Evolutionary conservation across 2,888 invertebrate species (phyloP), one percentile per base, ranked within the genome.

Genomic region (Polydrusus cervinus): DNA sequence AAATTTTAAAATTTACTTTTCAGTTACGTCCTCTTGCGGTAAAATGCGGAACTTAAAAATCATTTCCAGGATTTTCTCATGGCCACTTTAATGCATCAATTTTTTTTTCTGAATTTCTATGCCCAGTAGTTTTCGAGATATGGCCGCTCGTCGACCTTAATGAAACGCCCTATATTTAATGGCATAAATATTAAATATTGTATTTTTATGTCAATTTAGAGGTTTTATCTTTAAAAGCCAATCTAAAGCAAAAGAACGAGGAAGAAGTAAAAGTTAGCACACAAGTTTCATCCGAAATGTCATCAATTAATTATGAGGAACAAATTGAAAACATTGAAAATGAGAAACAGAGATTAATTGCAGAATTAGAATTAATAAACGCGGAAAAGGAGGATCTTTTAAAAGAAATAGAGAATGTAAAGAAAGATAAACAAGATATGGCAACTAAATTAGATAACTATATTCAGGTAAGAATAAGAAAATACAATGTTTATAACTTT

Each of bases 301-400:
- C 92, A 80, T 91, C 93, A 8, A 93, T 94, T 45, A 93, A 95
- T 81, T 86, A 94, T 75, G 95, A 96, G 85, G 95, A 95, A 85
- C 92, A 94, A 84, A 87, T 94, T 60, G 93, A 87, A 81, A 86
- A 89, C 71, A 82, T 92, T 3, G 87, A 88, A 78, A 87, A 87
- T 40, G 88, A 89, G 75, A 90, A 89, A 80, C 87, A 87, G 79
- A 87, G 88, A 80, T 80, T 91, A 34, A 86, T 88, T 82, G 84
- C 88, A 64, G 88, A 90, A 70, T 87, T 90, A 71, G 88, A 89
- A 69, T 86, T 88, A 57, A 81, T 90, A 18, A 88, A 88, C 76
- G 81, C 88, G 40, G 90, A 91, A 81, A 90, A 90, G 75, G 88
- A 89, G 64, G 89, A 90, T 61, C 85, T 91, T 40, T 84, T 88